Evolutionary conservation across 2,888 invertebrate genomes (phyloP), one percentile per base, ranked within the genome.

Genomic region (Diogma glabrata): DNA sequence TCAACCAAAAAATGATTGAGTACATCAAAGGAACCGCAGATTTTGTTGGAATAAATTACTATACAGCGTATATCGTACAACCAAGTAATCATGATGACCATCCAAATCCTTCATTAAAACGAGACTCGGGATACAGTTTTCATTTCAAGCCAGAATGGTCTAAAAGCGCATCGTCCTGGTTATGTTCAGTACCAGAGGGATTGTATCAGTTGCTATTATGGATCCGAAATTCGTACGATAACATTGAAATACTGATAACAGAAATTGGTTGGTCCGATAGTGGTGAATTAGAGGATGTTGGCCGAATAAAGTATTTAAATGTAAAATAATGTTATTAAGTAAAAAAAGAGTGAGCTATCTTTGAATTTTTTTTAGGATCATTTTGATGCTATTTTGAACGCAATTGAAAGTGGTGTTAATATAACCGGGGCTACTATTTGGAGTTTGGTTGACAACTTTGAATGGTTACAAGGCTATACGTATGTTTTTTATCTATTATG

Each of bases 381-480:
- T 17, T 17, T 75, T 17, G 67, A 74, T 46, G 76, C 76, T 0
- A 56, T 6, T 72, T 4, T 19, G n/a, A 19, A 40, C n/a, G 40
- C 40, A 4, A 40, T 40, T 9, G 20, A 10, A 5, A 20, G 72
- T 36, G 46, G 61, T 0, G 74, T 72, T 50, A 66, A 75, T 56
- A 61, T 77, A 1, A 64, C 58, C 52, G 77, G 74, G 0, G 82
- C 79, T 59, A 71, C 74, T 1, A 73, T 71, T 1, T 80, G 81
- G 79, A 77, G 77, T 26, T 63, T 83, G 5, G 71, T 82, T 60
- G 83, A 84, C 58, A 79, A 76, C 57, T 79, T 82, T 58, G 81
- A 82, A 62, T 82, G 81, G 80, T 62, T 62, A 12, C 58, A 60
- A 38, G 82, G 81, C 22, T 82, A 77, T 60, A 68, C 64, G 73